These are phyloP conservation scores for Porites lutea DNA, from an alignment of 64 coral and sea anemone genomes.

Conservation along the genomic window DNA sequence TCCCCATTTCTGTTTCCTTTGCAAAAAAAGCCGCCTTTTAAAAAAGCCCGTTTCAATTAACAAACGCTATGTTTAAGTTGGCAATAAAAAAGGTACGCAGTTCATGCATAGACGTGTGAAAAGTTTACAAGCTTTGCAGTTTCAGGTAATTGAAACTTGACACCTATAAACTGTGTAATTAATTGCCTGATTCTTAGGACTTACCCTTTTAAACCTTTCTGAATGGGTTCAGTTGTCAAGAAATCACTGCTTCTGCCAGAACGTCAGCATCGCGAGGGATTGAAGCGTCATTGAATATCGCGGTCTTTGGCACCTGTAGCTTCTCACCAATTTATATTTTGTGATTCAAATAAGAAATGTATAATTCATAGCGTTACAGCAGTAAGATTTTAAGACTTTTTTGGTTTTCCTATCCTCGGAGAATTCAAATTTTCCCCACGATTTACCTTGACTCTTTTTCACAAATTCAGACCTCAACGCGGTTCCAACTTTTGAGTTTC, in stretches of 20 bases:
- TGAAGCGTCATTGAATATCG: background rate
- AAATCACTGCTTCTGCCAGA: background rate
- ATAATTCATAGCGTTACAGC: conserved; percentile 23
- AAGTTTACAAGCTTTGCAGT: background rate
- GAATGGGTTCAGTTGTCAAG: background rate
- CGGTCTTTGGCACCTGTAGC: background rate
- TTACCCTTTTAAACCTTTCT: too few relatives aligned
- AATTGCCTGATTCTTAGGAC: too few relatives aligned
- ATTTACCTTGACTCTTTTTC: too few relatives aligned
- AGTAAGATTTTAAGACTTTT: background rate
- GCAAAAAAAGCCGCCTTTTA: too few relatives aligned
- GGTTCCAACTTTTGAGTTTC: too few relatives aligned
- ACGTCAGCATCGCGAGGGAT: background rate
- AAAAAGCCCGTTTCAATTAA: too few relatives aligned
- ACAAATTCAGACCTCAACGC: too few relatives aligned
- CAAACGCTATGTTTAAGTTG: too few relatives aligned
- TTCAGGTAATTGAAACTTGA: background rate
- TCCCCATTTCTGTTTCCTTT: too few relatives aligned
- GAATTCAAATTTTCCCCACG: background rate
- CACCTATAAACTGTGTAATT: too few relatives aligned
- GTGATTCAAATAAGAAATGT: conserved; percentile 8
- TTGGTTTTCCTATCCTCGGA: background rate
- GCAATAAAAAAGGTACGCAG: background rate
- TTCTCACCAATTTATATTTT: conserved; percentile 1
- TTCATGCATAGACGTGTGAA: background rate